Percentiles rank a stretch among this genome's conserved stretches.
These are phyloP conservation scores for Aphidoletes aphidimyza DNA, from an alignment of 2,888 invertebrate species.

Conservation along the genomic window DNA sequence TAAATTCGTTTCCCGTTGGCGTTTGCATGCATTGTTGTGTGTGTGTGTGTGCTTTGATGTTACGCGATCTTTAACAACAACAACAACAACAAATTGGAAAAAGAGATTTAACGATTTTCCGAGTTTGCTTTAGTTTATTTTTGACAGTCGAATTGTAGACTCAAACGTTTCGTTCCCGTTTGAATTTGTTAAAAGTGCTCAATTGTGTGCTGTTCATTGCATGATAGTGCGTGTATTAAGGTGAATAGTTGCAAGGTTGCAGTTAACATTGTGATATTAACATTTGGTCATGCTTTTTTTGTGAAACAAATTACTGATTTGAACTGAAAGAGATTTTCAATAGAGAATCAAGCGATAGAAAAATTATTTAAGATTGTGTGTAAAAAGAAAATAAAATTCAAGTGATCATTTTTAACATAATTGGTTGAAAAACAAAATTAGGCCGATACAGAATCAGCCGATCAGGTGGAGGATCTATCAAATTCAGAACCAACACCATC, in stretches of 20 bases:
- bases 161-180: neutral
- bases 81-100: neutral
- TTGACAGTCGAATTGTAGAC: neutral
- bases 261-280: neutral
- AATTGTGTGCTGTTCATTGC: neutral
- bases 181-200: neutral
- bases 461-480: neutral
- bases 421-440: neutral
- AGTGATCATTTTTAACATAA: neutral
- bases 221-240: neutral
- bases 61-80: neutral
- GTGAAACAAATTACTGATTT: neutral
- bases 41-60: neutral
- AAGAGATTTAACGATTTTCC: neutral
- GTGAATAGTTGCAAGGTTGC: neutral
- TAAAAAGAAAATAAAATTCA: neutral
- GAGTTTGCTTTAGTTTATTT: neutral
- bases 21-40: neutral
- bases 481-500: neutral
- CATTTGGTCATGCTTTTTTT: neutral
- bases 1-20: neutral
- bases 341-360: neutral
- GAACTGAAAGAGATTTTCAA: neutral
- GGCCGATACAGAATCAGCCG: neutral
- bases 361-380: neutral